Base-by-base conservation (phyloP, 2,888 invertebrate genomes). In the Arenicola marina region DNA sequence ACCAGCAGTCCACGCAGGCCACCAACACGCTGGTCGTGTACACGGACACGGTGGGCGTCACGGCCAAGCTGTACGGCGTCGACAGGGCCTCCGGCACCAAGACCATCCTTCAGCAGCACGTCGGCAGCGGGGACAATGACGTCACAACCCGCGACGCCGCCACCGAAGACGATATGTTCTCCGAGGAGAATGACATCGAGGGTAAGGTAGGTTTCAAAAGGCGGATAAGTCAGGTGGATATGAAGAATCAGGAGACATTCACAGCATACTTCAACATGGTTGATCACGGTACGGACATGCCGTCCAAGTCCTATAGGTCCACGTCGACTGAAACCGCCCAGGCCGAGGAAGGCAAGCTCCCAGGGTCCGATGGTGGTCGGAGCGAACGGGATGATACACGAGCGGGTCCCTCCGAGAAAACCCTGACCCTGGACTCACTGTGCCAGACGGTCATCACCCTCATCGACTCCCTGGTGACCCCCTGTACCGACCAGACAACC, bases 61-160 rank as follows among this genome's bases (percentile, higher is more conserved):
- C 29, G 38, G 59, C 63, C 4, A 53, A 55, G 33, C 11, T 45
- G 3, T 24, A 4, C 18, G 65, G 65, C 4, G 28, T 24, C 2
- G 61, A 65, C 11, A 55, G 38, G 33, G 44, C 34, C 3, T 38
- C 59, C 3, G 59, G 55, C 4, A 65, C 65, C 4, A 61, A 44
- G 48, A 58, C 61, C 1, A 59, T 48, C 2, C 58, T 65, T n/a
- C 28, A 26, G 3, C n/a, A 38, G n/a, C 38, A 62, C 34, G 26
- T 31, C 11, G 45, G 54, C 29, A 29, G 21, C n/a, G 65, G 65
- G 1, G 29, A 54, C 31, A 34, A 31, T 26, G 24, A 44, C 43
- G 48, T 48, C 48, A 48, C n/a, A 24, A 48, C 7, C 26, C 15
- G 26, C 7, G 7, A 11, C 15, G 26, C 48, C 7, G 24, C 48